Conservation (phyloP, 1,140 invertebrate genomes). For the Pachypsylla venusta region DNA sequence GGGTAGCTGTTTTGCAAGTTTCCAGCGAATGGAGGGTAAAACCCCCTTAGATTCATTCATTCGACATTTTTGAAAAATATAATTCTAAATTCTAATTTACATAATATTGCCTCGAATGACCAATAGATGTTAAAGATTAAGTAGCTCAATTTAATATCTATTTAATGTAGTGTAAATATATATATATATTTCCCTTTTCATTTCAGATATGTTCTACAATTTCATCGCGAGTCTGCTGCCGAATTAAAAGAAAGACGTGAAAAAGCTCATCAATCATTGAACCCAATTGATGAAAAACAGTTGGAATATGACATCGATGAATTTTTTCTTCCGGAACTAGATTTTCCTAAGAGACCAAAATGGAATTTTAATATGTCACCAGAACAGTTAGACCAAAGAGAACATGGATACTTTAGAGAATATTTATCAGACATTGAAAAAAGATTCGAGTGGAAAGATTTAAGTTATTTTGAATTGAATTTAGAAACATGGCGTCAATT, state of each 20-base stretch:
- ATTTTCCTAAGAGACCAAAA: slow-evolving; percentile 65
- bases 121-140: background rate
- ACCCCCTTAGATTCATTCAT: too few relatives aligned
- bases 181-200: slow-evolving; percentile 18
- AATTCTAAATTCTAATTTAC: too few relatives aligned
- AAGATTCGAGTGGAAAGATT: slow-evolving; percentile 31
- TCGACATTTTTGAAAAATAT: too few relatives aligned
- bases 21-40: too few relatives aligned
- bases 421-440: slow-evolving; percentile 17
- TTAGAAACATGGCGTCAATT: slow-evolving; percentile 86
- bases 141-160: slow-evolving; percentile 1
- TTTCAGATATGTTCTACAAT: slow-evolving; percentile 51
- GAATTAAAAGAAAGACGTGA: slow-evolving; percentile 49
- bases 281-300: slow-evolving; percentile 36
- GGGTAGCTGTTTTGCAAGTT: too few relatives aligned
- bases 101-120: too few relatives aligned
- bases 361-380: slow-evolving; percentile 62
- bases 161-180: slow-evolving; percentile 11
- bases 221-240: slow-evolving; percentile 51
- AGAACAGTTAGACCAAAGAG: slow-evolving; percentile 51
- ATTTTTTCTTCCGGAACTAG: slow-evolving; percentile 54
- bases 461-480: slow-evolving; percentile 76
- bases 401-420: slow-evolving; percentile 30
- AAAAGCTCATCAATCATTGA: slow-evolving; percentile 41
- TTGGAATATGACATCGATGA: slow-evolving; percentile 53